phyloP scores from a whole-genome alignment of 2,113 vertebrate species.

The Petroica traversi region DNA sequence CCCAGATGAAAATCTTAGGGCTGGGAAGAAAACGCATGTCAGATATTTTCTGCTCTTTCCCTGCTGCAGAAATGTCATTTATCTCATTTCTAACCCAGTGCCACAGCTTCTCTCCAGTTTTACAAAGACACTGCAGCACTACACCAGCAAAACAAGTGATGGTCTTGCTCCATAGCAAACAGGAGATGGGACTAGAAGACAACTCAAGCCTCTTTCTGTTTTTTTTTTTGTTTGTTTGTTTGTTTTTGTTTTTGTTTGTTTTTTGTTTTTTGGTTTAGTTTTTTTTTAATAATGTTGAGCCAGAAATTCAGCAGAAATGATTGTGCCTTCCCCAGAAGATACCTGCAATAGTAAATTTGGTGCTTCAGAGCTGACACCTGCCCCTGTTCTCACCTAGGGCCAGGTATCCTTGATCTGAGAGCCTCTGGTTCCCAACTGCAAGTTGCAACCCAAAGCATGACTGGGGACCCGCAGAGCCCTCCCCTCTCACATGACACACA shows the following conservation, averaged over 20 bases:
- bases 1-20: background rate
- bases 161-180: background rate
- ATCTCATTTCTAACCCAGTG: background rate
- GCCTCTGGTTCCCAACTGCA: background rate
- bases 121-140: background rate
- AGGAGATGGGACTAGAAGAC: background rate
- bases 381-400: background rate
- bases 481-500: background rate
- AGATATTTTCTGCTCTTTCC: background rate
- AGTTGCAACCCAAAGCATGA: background rate
- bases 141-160: background rate
- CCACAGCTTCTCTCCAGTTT: background rate
- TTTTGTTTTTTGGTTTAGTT: too few species aligned
- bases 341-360: rapidly evolving
- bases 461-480: background rate
- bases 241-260: too few species aligned
- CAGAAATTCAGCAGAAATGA: background rate
- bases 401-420: background rate
- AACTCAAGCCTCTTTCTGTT: background rate
- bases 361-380: background rate
- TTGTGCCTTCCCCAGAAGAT: background rate
- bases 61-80: background rate
- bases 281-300: background rate
- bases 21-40: background rate
- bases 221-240: background rate